Evolutionary conservation across 2,888 invertebrate genomes (phyloP), one percentile per base, ranked within the genome.

Genomic region (Lottia gigantea): DNA sequence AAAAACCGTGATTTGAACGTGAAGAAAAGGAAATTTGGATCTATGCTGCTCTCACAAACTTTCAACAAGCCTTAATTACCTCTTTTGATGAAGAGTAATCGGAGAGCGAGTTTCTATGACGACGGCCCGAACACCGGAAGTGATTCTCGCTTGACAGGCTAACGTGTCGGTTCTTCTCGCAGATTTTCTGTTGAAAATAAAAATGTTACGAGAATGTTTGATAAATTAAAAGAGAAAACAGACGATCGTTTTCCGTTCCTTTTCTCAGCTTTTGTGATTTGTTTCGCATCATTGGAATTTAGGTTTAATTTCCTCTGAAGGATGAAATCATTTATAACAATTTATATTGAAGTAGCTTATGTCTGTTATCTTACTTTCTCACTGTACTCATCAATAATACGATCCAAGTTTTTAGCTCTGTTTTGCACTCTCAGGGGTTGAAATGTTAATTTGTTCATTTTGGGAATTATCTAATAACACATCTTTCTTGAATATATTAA

Each of bases 11-110:
- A 55, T 55, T 49, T n/a, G 23, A 62, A 55, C 47, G 66, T 66
- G 73, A 71, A 68, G 73, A 71, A 71, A 71, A 71, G 73, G 71
- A 73, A 73, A 73, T 73, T 73, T 71, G 65, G 73, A 73, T 73
- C 71, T 71, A 68, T 65, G 70, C 68, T 62, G 66, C 65, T 65
- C 65, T 67, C 70, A 68, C 68, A 65, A 66, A 71, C 67, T 67
- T 69, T 73, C 73, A 62, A 68, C 73, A 61, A 73, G 70, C 67
- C 67, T 73, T 74, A 76, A 76, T 76, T 76, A 76, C 71, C 72
- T 67, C 76, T 76, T 76, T 76, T 73, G 73, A 74, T 76, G 70
- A 70, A 76, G 76, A 72, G 74, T 71, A 73, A 76, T 76, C 74
- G 72, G 71, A 76, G 71, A 74, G 73, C 72, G 71, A 70, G 73